A percentile compares a stretch with the other conserved stretches of the same genome.
Evolutionary conservation across 2,888 invertebrate species (phyloP).

Genomic region (Melinopterus prodromus): DNA sequence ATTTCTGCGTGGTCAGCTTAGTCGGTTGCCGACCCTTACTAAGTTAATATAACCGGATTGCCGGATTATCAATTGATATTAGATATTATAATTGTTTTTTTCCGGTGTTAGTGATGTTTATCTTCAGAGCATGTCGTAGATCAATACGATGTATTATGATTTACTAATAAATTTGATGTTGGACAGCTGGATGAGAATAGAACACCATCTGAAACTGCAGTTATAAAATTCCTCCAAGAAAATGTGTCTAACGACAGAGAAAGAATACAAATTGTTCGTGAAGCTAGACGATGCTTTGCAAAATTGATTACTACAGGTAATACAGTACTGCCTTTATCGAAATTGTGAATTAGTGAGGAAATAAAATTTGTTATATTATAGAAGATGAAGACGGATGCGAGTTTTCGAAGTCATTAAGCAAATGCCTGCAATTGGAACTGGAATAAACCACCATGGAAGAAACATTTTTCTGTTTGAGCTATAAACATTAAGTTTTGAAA

Average conservation of each 20-base stretch:
- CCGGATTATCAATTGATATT: too few species aligned
- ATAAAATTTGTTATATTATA: conserved; percentile 34
- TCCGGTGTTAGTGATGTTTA: too few species aligned
- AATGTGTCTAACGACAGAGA: conserved; percentile 54
- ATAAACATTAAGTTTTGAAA: too few species aligned
- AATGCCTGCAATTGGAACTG: conserved; percentile 55
- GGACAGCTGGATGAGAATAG: conserved; percentile 57
- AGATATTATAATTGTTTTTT: too few species aligned
- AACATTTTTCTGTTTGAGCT: not conserved
- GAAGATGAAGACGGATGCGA: conserved; percentile 58
- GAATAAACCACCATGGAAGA: conserved; percentile 40
- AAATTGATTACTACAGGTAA: conserved; percentile 55
- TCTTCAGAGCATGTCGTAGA: too few species aligned
- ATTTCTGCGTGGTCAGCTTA: too few species aligned
- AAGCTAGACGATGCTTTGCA: conserved; percentile 57
- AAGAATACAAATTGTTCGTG: conserved; percentile 53
- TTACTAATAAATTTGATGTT: conserved; percentile 15
- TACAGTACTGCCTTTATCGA: conserved; percentile 10
- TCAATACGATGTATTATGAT: not conserved
- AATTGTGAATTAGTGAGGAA: conserved; percentile 5
- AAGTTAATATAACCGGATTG: too few species aligned
- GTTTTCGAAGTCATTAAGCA: conserved; percentile 54
- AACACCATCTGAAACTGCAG: conserved; percentile 57
- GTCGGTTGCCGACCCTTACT: too few species aligned
- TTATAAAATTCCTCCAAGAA: conserved; percentile 58